Evolutionary conservation across 2,113 vertebrate genomes (phyloP).

Genomic region (Callipepla californica): DNA sequence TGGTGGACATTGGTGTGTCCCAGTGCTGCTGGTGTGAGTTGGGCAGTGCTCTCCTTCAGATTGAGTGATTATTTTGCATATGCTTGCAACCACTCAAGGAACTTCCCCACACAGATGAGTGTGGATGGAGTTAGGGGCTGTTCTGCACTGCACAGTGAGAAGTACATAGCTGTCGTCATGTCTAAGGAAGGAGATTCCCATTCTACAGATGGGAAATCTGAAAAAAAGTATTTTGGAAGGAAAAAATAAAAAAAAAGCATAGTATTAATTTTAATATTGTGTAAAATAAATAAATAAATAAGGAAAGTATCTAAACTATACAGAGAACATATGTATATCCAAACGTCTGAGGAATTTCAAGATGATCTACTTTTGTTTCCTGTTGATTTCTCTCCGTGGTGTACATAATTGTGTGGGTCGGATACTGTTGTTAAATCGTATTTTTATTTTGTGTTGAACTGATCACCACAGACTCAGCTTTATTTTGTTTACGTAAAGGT

Average conservation of each 20-base stretch:
- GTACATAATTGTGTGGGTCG: constrained; percentile 69
- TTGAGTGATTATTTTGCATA: neutral
- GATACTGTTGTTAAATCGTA: constrained; percentile 68
- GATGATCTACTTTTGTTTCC: constrained; percentile 59
- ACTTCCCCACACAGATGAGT: neutral
- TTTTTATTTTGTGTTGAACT: constrained; percentile 77
- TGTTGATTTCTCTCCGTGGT: constrained; percentile 57
- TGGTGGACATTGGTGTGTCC: neutral
- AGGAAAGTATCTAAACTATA: constrained; percentile 51
- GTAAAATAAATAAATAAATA: constrained; percentile 48
- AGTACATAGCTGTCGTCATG: neutral
- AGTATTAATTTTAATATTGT: constrained; percentile 65
- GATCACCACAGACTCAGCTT: constrained; percentile 70
- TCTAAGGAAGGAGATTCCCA: neutral
- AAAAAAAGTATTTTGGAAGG: constrained; percentile 49
- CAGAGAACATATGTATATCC: constrained; percentile 56
- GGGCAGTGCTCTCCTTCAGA: neutral
- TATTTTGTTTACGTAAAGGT: constrained; percentile 77
- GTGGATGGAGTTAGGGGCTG: neutral
- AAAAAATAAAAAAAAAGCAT: neutral
- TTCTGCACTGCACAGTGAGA: constrained; percentile 25
- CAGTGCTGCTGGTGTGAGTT: rapidly evolving
- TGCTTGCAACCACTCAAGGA: neutral
- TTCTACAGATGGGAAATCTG: neutral
- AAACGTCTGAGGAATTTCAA: constrained; percentile 10